A percentile compares a stretch with the other conserved stretches of the same genome.
Conservation (phyloP, 2,797 vertebrate genomes). For the Rhabdomys pumilio region DNA sequence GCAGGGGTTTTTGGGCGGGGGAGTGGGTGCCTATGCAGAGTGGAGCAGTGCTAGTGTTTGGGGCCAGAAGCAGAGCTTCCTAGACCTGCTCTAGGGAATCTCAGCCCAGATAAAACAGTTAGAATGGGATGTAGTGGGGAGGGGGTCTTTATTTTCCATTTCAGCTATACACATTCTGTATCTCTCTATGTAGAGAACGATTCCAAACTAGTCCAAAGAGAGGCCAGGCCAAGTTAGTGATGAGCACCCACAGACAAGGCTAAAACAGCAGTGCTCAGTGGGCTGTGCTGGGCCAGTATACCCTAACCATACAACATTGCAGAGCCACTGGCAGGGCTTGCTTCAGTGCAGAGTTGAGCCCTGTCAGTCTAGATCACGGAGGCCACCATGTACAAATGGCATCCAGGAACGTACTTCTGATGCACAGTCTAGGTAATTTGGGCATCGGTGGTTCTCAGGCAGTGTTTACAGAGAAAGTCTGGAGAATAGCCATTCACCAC, state of each 20-base stretch:
- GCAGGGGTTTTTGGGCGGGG: neutral
- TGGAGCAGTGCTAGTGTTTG: rapidly evolving
- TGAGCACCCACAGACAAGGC: neutral
- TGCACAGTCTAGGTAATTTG: neutral
- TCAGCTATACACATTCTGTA: neutral
- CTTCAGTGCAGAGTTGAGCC: neutral
- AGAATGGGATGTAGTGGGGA: neutral
- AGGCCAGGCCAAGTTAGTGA: neutral
- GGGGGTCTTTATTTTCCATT: neutral
- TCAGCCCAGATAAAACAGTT: neutral
- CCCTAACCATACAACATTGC: neutral
- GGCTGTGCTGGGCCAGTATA: neutral
- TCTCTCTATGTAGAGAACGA: neutral
- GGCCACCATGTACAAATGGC: neutral
- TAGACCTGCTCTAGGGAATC: neutral
- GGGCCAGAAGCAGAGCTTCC: neutral
- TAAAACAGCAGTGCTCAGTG: neutral
- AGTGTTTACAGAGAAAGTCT: constrained; percentile 38
- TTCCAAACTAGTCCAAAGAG: neutral
- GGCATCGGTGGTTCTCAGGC: neutral
- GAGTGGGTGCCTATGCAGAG: neutral
- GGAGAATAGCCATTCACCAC: neutral
- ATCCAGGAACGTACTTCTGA: neutral
- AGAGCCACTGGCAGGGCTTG: neutral
- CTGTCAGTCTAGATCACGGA: neutral